phyloP scores from a whole-genome alignment of 2,797 vertebrate genomes.

The Acanthopagrus latus region DNA sequence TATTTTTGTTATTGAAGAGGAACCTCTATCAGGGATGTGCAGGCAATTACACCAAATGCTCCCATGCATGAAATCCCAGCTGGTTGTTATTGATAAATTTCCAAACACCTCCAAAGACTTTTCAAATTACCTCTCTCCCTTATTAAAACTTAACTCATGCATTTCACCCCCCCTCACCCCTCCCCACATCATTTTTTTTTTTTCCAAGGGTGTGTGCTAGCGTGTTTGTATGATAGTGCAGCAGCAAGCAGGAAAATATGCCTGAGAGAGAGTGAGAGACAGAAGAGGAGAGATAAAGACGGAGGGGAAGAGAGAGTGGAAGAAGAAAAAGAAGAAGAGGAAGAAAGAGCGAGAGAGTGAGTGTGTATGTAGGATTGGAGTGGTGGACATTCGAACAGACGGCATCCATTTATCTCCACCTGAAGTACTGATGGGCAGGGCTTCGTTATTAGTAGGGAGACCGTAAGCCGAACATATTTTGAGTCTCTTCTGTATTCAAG shows the following conservation, averaged over 20 bases:
- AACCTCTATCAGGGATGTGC: constrained; percentile 87
- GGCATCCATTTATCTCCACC: constrained; percentile 81
- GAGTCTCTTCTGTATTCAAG: constrained; percentile 73
- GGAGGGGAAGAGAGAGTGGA: constrained; percentile 20
- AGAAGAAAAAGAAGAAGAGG: constrained; percentile 12
- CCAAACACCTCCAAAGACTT: constrained; percentile 87
- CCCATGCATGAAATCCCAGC: constrained; percentile 89
- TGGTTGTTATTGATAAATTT: constrained; percentile 90
- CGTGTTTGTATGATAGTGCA: constrained; percentile 70
- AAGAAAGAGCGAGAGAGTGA: constrained; percentile 16
- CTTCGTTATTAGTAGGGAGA: constrained; percentile 74
- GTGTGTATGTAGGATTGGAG: constrained; percentile 62
- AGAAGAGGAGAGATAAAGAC: constrained; percentile 18
- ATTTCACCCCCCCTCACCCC: constrained; percentile 66
- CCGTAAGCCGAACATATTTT: constrained; percentile 70
- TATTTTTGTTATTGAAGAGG: constrained; percentile 85
- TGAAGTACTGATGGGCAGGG: constrained; percentile 65
- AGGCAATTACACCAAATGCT: constrained; percentile 89
- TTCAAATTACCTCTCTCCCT: constrained; percentile 86
- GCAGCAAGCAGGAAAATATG: constrained; percentile 69
- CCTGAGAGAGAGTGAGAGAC: constrained; percentile 37
- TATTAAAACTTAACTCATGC: constrained; percentile 89
- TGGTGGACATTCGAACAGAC: constrained; percentile 75
- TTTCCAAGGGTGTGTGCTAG: constrained; percentile 59
- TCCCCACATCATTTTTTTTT: constrained; percentile 22